Evolutionary conservation across 2,113 vertebrate species (phyloP).

Genomic region (Isichthys henryi): DNA sequence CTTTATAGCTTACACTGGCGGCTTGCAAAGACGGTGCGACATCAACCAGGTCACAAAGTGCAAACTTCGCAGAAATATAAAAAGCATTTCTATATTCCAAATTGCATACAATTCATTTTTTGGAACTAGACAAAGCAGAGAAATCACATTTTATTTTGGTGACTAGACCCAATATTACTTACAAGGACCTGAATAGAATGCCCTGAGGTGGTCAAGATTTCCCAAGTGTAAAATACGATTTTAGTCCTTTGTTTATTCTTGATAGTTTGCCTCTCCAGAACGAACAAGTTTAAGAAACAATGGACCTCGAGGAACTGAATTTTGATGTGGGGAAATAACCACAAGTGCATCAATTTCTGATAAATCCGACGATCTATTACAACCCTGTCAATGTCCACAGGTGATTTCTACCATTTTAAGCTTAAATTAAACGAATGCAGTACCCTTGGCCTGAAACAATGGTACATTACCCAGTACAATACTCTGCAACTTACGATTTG

Average conservation of each 20-base stretch:
- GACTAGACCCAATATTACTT: not conserved
- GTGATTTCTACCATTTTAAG: not conserved
- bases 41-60: not conserved
- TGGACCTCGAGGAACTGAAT: not conserved
- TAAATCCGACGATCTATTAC: not conserved
- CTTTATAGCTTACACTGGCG: not conserved
- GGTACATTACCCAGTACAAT: not conserved
- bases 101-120: not conserved
- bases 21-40: not conserved
- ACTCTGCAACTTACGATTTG: not conserved
- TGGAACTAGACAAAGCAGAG: not conserved
- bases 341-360: not conserved
- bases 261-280: not conserved
- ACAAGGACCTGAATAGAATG: not conserved
- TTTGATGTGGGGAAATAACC: not conserved
- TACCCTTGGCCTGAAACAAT: not conserved
- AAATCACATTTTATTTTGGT: not conserved
- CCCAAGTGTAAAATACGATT: not conserved
- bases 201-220: not conserved
- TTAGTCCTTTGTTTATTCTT: not conserved
- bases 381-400: not conserved
- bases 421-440: not conserved
- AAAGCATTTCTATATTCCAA: not conserved
- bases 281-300: not conserved
- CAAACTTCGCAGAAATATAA: not conserved